These are phyloP conservation scores for Promerops cafer DNA, from an alignment of 2,113 vertebrate species.

Conservation along the genomic window DNA sequence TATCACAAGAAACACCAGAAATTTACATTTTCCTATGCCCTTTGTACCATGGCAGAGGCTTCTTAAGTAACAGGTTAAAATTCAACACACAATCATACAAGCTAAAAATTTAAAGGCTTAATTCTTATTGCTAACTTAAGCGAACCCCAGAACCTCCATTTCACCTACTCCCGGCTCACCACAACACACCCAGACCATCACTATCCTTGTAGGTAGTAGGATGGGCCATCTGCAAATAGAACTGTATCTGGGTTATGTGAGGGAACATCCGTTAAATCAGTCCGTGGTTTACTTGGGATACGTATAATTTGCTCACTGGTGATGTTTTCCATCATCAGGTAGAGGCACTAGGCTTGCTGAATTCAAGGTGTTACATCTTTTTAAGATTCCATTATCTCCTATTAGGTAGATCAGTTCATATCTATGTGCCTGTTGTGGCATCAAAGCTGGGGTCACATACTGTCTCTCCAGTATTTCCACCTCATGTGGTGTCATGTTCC, in stretches of 20 bases:
- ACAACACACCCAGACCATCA: neutral
- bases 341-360: neutral
- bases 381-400: neutral
- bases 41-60: too few relatives aligned
- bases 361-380: neutral
- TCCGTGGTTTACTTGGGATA: neutral
- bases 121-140: too few relatives aligned
- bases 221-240: neutral
- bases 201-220: neutral
- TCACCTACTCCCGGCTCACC: neutral
- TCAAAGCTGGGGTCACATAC: neutral
- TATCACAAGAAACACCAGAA: too few relatives aligned
- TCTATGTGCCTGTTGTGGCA: neutral
- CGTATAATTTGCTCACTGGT: neutral
- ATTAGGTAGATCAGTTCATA: neutral
- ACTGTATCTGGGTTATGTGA: neutral
- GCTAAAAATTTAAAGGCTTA: too few relatives aligned
- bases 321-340: neutral
- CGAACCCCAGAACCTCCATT: too few relatives aligned
- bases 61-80: too few relatives aligned
- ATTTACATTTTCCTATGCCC: too few relatives aligned
- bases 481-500: neutral
- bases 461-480: neutral
- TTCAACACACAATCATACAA: too few relatives aligned
- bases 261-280: neutral